Evolutionary conservation across 2,113 vertebrate species (phyloP), one percentile per base, ranked within the genome.

Genomic region (Microcebus ravelobensis): DNA sequence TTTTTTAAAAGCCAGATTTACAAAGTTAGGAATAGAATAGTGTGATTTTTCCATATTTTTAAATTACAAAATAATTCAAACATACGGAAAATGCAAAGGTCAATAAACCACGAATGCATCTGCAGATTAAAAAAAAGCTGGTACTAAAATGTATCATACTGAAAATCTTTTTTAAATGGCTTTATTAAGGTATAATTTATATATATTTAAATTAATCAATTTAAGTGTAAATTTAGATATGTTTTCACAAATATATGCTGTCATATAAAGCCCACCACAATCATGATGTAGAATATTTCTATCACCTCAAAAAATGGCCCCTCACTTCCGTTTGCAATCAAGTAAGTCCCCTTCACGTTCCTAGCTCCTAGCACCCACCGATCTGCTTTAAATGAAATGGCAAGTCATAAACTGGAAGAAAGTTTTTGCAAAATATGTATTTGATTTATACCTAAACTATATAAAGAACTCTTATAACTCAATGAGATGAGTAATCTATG

Each of bases 51-150:
- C n/a, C n/a, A 73, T 82, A 71, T 39, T 84, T 94, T 81, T 67
- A 93, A 79, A 68, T 81, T 73, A 90, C 23, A 83, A 76, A 70
- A 70, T 91, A 88, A 91, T 96, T 83, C 29, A 86, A 90, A 91
- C 25, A 79, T 59, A 39, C 0, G 39, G 73, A 90, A 34, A 94
- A 84, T 48, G 25, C 3, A 87, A 87, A 96, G 29, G 36, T 81
- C n/a, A 59, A 57, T 45, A 67, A 45, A 61, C 10, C 61, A 86
- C 45, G 77, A 76, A 82, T 29, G 12, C 11, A 86, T n/a, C 13
- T 57, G 86, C n/a, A 63, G 14, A 87, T 87, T 27, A 25, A 93
- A 63, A 76, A 52, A 20, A 84, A 45, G 3, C 39, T 23, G 14
- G 59, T 68, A 39, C 23, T 90, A 84, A 94, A 57, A 57, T 71